Evolutionary conservation across 2,113 vertebrate species (phyloP).

Genomic region (Jaculus jaculus): DNA sequence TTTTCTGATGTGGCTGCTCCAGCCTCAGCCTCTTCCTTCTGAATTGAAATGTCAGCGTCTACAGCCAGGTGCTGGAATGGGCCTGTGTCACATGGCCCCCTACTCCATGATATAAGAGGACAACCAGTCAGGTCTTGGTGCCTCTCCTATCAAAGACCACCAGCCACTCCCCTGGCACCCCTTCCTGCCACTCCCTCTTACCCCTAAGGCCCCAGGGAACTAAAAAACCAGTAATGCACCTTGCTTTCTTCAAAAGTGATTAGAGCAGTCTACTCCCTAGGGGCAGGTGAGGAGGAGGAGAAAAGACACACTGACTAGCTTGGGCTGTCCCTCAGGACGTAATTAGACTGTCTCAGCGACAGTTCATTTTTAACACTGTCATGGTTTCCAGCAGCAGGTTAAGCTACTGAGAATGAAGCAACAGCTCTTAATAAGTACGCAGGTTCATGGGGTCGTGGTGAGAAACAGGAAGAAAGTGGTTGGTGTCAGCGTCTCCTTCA

Average conservation of each 20-base stretch:
- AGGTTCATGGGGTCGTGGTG: background rate
- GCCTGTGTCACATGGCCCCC: background rate
- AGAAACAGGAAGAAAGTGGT: background rate
- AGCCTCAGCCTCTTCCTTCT: background rate
- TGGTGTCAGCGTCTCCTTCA: background rate
- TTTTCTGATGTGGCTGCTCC: rapidly evolving
- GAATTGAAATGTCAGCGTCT: background rate
- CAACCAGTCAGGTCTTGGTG: background rate
- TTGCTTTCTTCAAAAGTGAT: slow-evolving; percentile 38
- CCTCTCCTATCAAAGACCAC: background rate
- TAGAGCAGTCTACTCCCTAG: background rate
- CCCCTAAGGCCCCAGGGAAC: background rate
- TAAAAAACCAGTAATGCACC: background rate
- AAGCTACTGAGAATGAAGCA: slow-evolving; percentile 2
- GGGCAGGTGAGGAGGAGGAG: background rate
- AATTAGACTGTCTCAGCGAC: slow-evolving; percentile 41
- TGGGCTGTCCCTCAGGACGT: slow-evolving; percentile 8
- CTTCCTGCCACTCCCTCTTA: background rate
- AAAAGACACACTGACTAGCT: background rate
- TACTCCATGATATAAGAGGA: rapidly evolving
- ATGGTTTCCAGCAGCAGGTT: slow-evolving; percentile 32
- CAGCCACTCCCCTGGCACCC: background rate
- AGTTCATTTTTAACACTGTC: background rate
- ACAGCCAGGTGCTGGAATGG: background rate
- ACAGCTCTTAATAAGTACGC: slow-evolving; percentile 32